Evolutionary conservation across 2,888 invertebrate species (phyloP).

Genomic region (Erebia palarica): DNA sequence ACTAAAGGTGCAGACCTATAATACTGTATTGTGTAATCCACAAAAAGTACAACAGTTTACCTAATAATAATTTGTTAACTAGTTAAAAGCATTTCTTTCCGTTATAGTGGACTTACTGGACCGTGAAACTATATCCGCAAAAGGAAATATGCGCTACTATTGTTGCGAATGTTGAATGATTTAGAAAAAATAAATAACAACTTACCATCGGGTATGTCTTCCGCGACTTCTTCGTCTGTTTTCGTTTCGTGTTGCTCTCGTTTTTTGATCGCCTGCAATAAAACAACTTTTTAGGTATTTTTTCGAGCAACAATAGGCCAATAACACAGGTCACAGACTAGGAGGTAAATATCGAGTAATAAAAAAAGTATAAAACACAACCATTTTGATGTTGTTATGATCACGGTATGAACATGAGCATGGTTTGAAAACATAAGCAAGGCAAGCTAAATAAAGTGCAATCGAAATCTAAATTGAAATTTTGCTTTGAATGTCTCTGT

Average conservation of each 20-base stretch:
- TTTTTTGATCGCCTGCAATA: slow-evolving; percentile 77
- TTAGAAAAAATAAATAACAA: slow-evolving; percentile 37
- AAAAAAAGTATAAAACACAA: not conserved
- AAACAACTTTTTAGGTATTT: slow-evolving; percentile 35
- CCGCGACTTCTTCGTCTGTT: slow-evolving; percentile 69
- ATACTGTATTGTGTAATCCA: slow-evolving; percentile 23
- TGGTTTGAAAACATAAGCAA: slow-evolving; percentile 63
- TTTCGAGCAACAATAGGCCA: slow-evolving; percentile 13
- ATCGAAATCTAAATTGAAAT: slow-evolving; percentile 75
- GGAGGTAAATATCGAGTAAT: not conserved
- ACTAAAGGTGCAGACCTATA: slow-evolving; percentile 26
- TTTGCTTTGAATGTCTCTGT: slow-evolving; percentile 65
- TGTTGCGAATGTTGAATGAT: slow-evolving; percentile 19
- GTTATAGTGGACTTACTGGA: slow-evolving; percentile 26
- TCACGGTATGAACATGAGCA: slow-evolving; percentile 37
- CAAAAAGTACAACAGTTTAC: slow-evolving; percentile 11
- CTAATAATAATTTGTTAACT: not conserved
- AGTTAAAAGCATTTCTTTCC: slow-evolving; percentile 33
- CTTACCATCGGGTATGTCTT: slow-evolving; percentile 73
- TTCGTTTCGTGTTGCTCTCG: slow-evolving; percentile 70
- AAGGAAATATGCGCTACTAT: slow-evolving; percentile 18
- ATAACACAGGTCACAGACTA: not conserved
- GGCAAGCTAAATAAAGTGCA: slow-evolving; percentile 68
- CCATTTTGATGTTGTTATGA: slow-evolving; percentile 8
- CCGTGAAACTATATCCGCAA: slow-evolving; percentile 31